Evolutionary conservation across 2,797 vertebrate species (phyloP), one percentile per base, ranked within the genome.

Genomic region (Hozukius guyotensis): DNA sequence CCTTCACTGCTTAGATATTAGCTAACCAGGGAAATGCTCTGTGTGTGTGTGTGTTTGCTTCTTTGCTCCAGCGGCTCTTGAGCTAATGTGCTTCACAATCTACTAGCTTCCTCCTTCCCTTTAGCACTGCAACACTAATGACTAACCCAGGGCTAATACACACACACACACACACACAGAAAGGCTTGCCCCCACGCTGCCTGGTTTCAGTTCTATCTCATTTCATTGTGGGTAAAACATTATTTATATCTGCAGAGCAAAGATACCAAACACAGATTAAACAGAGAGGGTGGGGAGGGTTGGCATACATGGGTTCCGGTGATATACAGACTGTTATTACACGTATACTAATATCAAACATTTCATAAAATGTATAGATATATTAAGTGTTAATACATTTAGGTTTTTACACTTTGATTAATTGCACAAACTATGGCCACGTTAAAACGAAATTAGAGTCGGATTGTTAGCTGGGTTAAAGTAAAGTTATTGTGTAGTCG

Each of bases 61-160:
- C 34, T 80, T 62, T 82, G 80, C 81, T 87, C 82, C 73, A 86
- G 69, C 24, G 18, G 71, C 87, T 89, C 81, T 83, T 83, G 65
- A 81, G 81, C 80, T 90, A 92, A 92, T 90, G 88, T 82, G 74
- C 63, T 89, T 89, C 81, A 87, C 82, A 52, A 89, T 90, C 80
- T 76, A 78, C 81, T 65, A 13, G 67, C 78, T 86, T 84, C 75
- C 38, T 84, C 77, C 71, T 87, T 78, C 78, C 85, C 88, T 75
- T 82, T 61, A 79, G 78, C 82, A 64, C 78, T 66, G 60, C 75
- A 74, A 60, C 69, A 53, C 82, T 91, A 91, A 92, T 91, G 84
- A 85, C 83, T 90, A 89, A 90, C 85, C 83, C 71, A 87, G 65
- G 80, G 83, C 72, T 66, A 69, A 72, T n/a, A 64, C 60, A 62